Evolutionary conservation across 2,888 invertebrate species (phyloP).

Genomic region (Melolontha melolontha): DNA sequence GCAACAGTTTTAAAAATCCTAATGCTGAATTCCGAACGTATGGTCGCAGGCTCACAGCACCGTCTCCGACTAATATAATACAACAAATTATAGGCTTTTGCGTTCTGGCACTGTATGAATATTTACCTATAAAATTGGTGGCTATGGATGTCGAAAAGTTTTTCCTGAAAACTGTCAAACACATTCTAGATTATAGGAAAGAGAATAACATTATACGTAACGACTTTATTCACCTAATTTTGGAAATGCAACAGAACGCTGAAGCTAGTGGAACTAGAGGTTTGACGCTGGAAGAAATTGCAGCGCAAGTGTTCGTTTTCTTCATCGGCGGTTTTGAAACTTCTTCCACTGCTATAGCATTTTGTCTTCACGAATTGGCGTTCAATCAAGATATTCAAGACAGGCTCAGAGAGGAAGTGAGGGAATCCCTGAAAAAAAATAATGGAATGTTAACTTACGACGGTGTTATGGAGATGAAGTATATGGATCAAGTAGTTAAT

Average conservation of each 20-base stretch:
- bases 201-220: neutral
- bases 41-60: neutral
- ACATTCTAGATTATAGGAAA: conserved; percentile 9
- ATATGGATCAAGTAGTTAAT: conserved; percentile 33
- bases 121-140: neutral
- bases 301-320: conserved; percentile 31
- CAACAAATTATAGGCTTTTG: neutral
- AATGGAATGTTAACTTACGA: conserved; percentile 15
- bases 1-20: neutral
- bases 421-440: neutral
- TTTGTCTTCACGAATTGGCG: conserved; percentile 37
- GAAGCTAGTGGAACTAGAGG: conserved; percentile 43
- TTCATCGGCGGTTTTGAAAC: conserved; percentile 39
- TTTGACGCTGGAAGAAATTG: conserved; percentile 12
- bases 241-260: conserved; percentile 6
- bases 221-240: conserved; percentile 11
- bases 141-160: neutral
- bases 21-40: conserved; percentile 4
- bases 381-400: conserved; percentile 38
- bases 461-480: conserved; percentile 33
- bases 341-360: conserved; percentile 16
- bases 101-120: neutral
- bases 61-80: neutral
- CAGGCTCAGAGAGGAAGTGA: conserved; percentile 25
- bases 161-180: neutral